These are phyloP conservation scores for Heptranchias perlo DNA, from an alignment of 2,113 vertebrate species.

Conservation along the genomic window DNA sequence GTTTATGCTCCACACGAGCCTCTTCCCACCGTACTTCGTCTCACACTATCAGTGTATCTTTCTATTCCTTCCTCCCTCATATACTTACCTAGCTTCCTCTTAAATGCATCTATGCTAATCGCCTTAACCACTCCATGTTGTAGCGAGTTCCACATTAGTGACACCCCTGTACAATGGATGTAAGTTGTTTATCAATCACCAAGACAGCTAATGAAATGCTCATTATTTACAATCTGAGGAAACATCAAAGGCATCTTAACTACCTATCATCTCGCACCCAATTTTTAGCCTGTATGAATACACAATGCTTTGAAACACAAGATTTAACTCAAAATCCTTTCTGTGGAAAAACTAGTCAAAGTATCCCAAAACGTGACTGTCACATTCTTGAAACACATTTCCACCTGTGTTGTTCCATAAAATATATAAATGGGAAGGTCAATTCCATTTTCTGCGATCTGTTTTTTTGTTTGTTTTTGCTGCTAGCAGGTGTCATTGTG, in stretches of 20 bases:
- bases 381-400: neutral
- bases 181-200: neutral
- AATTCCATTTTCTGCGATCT: neutral
- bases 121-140: neutral
- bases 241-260: neutral
- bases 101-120: neutral
- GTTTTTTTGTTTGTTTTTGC: neutral
- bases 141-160: neutral
- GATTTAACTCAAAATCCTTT: neutral
- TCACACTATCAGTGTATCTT: too few relatives aligned
- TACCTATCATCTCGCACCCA: neutral
- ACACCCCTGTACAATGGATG: neutral
- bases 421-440: neutral
- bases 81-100: neutral
- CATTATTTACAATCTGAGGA: neutral
- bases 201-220: neutral
- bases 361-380: neutral
- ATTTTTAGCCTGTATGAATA: neutral
- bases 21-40: neutral
- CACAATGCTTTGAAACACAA: neutral
- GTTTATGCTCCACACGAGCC: too few relatives aligned
- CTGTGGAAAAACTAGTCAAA: neutral
- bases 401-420: neutral
- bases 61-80: neutral
- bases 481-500: neutral